phyloP scores from a whole-genome alignment of 2,888 invertebrate genomes.

The Drosophila mulleri region DNA sequence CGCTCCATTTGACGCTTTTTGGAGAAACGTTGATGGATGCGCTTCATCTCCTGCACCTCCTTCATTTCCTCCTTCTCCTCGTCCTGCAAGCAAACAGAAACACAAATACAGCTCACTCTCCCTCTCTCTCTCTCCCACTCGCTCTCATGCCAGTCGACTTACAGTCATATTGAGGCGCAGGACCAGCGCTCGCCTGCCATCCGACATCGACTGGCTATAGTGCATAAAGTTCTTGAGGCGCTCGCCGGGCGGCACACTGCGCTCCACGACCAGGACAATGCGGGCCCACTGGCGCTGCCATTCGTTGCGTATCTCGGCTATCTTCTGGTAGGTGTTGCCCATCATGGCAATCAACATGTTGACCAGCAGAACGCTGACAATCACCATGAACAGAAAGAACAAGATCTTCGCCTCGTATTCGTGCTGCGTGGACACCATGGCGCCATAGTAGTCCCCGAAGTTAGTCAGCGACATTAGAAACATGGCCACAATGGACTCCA shows the following conservation, averaged over 20 bases:
- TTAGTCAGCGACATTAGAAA: constrained; percentile 99
- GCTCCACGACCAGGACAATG: constrained; percentile 97
- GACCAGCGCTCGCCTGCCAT: constrained; percentile 93
- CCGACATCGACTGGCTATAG: constrained; percentile 98
- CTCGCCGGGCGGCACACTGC: constrained; percentile 96
- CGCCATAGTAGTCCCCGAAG: constrained; percentile 97
- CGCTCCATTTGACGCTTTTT: constrained; percentile 87
- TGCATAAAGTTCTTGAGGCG: constrained; percentile 93
- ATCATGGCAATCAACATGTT: constrained; percentile 99
- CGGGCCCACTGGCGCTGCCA: constrained; percentile 99
- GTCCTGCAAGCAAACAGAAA: constrained; percentile 87
- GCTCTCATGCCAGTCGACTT: constrained; percentile 66
- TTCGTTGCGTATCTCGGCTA: constrained; percentile 98
- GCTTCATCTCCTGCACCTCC: constrained; percentile 95
- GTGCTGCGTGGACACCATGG: constrained; percentile 95
- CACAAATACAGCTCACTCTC: too few relatives aligned
- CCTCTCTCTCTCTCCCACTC: too few relatives aligned
- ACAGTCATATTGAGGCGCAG: constrained; percentile 95
- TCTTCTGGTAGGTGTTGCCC: constrained; percentile 99
- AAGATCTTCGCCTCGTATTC: constrained; percentile 95
- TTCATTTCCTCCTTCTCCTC: constrained; percentile 98
- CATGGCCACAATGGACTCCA: constrained; percentile 98
- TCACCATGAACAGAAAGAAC: constrained; percentile 98
- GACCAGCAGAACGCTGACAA: constrained; percentile 96
- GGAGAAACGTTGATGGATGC: constrained; percentile 92